Evolutionary conservation across 1,140 invertebrate genomes (phyloP).

Genomic region (Lamellibrachia luymesi): DNA sequence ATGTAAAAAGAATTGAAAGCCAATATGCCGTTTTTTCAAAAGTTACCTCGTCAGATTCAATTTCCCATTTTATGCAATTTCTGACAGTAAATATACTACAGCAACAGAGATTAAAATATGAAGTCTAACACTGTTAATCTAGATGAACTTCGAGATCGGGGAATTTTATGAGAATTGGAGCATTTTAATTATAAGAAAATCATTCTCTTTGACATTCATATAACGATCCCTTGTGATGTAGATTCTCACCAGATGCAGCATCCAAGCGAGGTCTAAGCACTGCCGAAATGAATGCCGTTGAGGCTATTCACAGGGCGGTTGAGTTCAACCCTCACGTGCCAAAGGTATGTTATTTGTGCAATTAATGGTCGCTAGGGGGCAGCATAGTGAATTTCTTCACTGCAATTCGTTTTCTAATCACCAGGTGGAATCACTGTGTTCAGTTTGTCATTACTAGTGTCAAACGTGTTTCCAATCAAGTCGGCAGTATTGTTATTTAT

Average conservation of each 20-base stretch:
- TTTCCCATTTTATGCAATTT: too few species aligned
- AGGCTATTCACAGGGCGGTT: constrained; percentile 94
- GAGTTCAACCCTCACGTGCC: constrained; percentile 99
- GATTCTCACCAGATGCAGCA: constrained; percentile 80
- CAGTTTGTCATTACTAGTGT: not conserved
- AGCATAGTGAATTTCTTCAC: not conserved
- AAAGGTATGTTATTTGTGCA: constrained; percentile 62
- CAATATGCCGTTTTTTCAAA: too few species aligned
- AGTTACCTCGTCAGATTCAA: too few species aligned
- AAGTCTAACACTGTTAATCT: too few species aligned
- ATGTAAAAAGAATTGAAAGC: too few species aligned
- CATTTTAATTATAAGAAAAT: not conserved
- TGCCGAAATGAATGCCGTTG: constrained; percentile 90
- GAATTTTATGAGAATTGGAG: too few species aligned
- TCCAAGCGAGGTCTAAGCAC: constrained; percentile 82
- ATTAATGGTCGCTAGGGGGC: not conserved
- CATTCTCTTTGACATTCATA: not conserved
- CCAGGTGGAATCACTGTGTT: not conserved
- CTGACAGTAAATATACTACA: too few species aligned
- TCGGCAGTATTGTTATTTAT: not conserved
- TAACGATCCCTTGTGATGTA: constrained; percentile 32
- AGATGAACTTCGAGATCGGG: too few species aligned
- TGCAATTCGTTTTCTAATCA: not conserved
- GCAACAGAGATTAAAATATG: too few species aligned
- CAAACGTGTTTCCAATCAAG: not conserved